Evolutionary conservation across 2,797 vertebrate genomes (phyloP).

Genomic region (Strix occidentalis): DNA sequence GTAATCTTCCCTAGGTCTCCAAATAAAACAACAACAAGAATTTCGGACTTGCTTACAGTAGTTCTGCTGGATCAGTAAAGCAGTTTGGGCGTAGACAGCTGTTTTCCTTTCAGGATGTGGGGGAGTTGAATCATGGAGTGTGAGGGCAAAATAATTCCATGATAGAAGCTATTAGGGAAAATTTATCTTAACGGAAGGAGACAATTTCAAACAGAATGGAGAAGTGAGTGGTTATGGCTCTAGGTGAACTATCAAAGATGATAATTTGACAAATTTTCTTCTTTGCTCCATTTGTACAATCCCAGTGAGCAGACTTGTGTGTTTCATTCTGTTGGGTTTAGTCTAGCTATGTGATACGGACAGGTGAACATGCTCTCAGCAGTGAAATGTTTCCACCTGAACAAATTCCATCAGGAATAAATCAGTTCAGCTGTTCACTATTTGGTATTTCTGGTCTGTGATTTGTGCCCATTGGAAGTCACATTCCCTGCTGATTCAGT

Average conservation of each 20-base stretch:
- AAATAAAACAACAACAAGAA: constrained; percentile 54
- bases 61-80: constrained; percentile 16
- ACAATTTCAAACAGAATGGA: constrained; percentile 15
- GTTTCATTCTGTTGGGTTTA: neutral
- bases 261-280: neutral
- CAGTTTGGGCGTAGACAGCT: constrained; percentile 15
- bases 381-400: neutral
- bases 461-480: neutral
- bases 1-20: neutral
- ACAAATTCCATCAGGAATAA: neutral
- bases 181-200: constrained; percentile 36
- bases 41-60: constrained; percentile 19
- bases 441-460: neutral
- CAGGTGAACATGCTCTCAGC: neutral
- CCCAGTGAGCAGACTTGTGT: neutral
- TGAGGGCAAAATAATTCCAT: constrained; percentile 41
- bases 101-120: constrained; percentile 56
- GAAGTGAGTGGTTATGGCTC: constrained; percentile 12
- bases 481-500: neutral
- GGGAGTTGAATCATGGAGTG: constrained; percentile 50
- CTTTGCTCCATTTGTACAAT: neutral
- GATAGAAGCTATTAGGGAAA: constrained; percentile 17
- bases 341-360: neutral
- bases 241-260: constrained; percentile 7
- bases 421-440: neutral